phyloP scores from a whole-genome alignment of 64 coral and sea anemone species.

The Montipora sp. region DNA sequence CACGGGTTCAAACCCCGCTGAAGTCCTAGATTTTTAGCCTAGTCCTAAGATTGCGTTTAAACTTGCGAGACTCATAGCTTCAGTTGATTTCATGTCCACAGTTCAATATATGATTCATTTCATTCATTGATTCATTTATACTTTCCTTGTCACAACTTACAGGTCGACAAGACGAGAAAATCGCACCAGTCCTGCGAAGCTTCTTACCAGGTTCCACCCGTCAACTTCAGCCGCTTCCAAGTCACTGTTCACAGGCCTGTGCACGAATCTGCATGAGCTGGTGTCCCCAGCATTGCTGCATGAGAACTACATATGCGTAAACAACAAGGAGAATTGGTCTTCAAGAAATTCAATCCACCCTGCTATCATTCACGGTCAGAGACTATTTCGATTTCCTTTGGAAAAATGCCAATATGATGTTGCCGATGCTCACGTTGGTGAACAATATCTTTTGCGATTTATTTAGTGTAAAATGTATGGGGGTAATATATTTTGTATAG shows the following conservation, averaged over 20 bases:
- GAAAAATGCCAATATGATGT: no score
- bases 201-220: background rate
- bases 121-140: background rate
- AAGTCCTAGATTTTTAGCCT: no score
- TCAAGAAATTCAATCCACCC: background rate
- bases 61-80: no score
- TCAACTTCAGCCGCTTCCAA: background rate
- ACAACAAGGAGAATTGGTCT: background rate
- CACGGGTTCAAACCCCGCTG: no score
- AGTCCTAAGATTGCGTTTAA: no score
- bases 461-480: background rate
- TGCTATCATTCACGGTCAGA: no score
- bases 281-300: conserved; percentile 48
- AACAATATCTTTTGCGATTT: no score
- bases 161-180: background rate
- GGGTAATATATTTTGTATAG: background rate
- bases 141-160: background rate
- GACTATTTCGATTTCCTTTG: no score
- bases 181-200: conserved; percentile 10
- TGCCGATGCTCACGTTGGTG: no score
- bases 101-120: no score
- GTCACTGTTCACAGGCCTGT: conserved; percentile 27
- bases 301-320: background rate
- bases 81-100: no score
- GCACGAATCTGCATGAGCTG: conserved; percentile 24